Base-by-base conservation (phyloP, 1,140 invertebrate species). In the Drosophila varians region DNA sequence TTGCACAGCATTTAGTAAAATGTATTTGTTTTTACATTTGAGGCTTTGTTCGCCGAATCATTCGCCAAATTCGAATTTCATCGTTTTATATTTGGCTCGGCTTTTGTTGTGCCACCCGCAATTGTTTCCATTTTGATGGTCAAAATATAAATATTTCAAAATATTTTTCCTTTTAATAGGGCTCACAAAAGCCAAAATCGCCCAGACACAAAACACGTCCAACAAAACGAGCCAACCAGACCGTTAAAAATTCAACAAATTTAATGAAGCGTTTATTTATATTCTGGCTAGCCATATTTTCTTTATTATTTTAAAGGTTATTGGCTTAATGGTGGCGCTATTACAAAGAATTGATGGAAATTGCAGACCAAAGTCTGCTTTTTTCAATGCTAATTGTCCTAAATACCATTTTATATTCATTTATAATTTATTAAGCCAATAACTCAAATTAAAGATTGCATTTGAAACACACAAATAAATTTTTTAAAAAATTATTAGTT, bases 81-180 rank as follows among this genome's bases (percentile, higher is more conserved):
- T 75, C 48, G 60, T 56, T 79, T 64, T 45, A 8, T 48, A 40
- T 19, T 61, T 36, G 40, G 36, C 21, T 52, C 31, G 36, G 43
- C 45, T 43, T 49, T 51, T 55, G 46, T 52, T 83, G 54, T 46
- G 26, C 3, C 25, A 16, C 38, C 64, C 47, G 18, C 64, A 66
- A 66, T 45, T 66, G 61, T 66, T 65, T 40, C 48, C 65, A 71
- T 64, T 72, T 48, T 54, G 54, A 65, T 74, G 64, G 68, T 62
- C 57, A 60, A 77, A 77, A 82, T 62, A 47, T 69, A 77, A 77
- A 82, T 62, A 47, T 69, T 74, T 69, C 53, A 70, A 49, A 74
- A 75, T 74, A 58, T 79, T 79, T 79, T 79, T 34, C 48, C 38
- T 60, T 79, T 79, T 64, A 75, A 79, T 79, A 75, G 76, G 40